These are phyloP conservation scores for Cremastobaeus sp. DNA, from an alignment of 2,888 invertebrate genomes.

Conservation along the genomic window DNA sequence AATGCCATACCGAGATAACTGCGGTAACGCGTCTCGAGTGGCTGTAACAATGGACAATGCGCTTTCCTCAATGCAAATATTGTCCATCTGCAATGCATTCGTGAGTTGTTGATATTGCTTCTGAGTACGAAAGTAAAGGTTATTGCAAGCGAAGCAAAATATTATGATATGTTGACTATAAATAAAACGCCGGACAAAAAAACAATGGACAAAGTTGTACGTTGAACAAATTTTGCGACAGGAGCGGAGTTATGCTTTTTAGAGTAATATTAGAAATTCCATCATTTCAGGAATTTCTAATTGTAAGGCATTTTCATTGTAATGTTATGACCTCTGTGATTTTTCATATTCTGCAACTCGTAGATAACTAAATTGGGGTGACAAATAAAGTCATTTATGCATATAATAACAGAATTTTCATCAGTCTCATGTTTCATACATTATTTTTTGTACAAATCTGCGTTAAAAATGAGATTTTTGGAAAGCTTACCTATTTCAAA, in stretches of 20 bases:
- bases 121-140: constrained; percentile 57
- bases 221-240: constrained; percentile 36
- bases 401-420: too few species aligned
- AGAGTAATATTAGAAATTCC: too few species aligned
- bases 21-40: constrained; percentile 58
- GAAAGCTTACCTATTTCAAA: too few species aligned
- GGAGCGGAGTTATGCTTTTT: background rate
- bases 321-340: too few species aligned
- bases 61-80: constrained; percentile 60
- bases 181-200: constrained; percentile 28
- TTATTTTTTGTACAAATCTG: too few species aligned
- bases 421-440: too few species aligned
- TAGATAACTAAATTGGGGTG: too few species aligned
- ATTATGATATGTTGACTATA: constrained; percentile 38
- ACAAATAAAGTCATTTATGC: too few species aligned
- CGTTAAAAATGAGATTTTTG: too few species aligned
- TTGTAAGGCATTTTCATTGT: too few species aligned
- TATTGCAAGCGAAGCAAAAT: constrained; percentile 51
- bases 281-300: too few species aligned
- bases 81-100: constrained; percentile 58
- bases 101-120: constrained; percentile 57
- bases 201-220: constrained; percentile 26
- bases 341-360: too few species aligned
- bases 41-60: constrained; percentile 61
- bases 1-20: constrained; percentile 59